Evolutionary conservation across 2,888 invertebrate genomes (phyloP).

Genomic region (Polietes domitor): DNA sequence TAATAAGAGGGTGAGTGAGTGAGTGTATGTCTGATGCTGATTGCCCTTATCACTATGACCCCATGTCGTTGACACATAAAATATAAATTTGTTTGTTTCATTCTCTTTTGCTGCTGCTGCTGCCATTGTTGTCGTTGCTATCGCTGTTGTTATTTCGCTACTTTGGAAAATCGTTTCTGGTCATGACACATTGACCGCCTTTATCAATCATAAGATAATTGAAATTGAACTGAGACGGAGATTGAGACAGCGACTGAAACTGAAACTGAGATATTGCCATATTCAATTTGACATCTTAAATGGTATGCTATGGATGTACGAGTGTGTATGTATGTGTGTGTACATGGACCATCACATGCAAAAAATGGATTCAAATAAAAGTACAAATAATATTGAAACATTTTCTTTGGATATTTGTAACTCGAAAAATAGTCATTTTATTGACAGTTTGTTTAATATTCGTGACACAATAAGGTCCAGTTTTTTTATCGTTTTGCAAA

Average conservation of each 20-base stretch:
- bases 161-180: neutral
- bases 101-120: neutral
- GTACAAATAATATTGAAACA: too few relatives aligned
- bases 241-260: neutral
- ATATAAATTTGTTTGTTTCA: constrained; percentile 22
- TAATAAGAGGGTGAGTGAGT: constrained; percentile 5
- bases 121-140: neutral
- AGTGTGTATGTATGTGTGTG: too few relatives aligned
- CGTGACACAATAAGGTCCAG: neutral
- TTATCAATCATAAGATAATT: constrained; percentile 47
- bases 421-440: neutral
- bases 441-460: neutral
- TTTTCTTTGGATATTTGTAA: neutral
- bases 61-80: constrained; percentile 45
- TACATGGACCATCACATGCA: too few relatives aligned
- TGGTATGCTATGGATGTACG: neutral
- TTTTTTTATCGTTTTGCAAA: too few relatives aligned
- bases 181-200: constrained; percentile 35
- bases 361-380: too few relatives aligned
- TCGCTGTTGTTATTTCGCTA: neutral
- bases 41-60: constrained; percentile 46
- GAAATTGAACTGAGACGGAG: constrained; percentile 10
- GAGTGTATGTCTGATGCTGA: neutral
- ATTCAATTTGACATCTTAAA: neutral
- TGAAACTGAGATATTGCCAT: neutral